Evolutionary conservation across 35 echinoderm and acorn worm genomes (phyloP).

Genomic region (Anneissia japonica): DNA sequence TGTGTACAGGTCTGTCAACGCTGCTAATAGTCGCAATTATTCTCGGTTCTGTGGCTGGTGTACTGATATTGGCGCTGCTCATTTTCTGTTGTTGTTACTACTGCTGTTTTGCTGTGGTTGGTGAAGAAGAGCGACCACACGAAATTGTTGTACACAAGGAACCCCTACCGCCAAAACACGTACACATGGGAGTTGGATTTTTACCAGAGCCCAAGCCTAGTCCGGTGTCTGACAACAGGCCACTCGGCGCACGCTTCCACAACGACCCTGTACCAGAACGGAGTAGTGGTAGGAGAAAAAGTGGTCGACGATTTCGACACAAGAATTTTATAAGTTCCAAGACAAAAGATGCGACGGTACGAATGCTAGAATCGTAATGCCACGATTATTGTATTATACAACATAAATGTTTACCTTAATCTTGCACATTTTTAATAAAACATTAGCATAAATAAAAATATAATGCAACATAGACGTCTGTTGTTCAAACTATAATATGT

Average conservation of each 20-base stretch:
- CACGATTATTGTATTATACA: no score
- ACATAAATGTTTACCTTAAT: no score
- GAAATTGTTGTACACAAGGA: not conserved
- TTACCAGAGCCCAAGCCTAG: not conserved
- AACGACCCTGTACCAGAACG: not conserved
- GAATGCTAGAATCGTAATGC: not conserved
- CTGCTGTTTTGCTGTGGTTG: not conserved
- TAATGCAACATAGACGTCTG: no score
- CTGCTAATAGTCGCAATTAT: not conserved
- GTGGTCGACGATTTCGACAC: not conserved
- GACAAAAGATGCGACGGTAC: not conserved
- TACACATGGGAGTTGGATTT: not conserved
- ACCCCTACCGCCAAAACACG: not conserved
- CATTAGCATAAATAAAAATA: no score
- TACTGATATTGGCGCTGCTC: not conserved
- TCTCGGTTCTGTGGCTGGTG: not conserved
- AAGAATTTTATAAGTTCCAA: not conserved
- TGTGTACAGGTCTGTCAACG: not conserved
- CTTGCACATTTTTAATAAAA: no score
- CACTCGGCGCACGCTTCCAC: not conserved
- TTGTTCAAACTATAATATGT: no score
- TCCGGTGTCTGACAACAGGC: not conserved
- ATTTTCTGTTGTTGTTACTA: not conserved
- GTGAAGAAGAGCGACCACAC: not conserved
- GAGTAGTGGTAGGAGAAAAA: not conserved